Conservation (phyloP, 2,888 invertebrate genomes). For the Lissocephala sabroskyi region DNA sequence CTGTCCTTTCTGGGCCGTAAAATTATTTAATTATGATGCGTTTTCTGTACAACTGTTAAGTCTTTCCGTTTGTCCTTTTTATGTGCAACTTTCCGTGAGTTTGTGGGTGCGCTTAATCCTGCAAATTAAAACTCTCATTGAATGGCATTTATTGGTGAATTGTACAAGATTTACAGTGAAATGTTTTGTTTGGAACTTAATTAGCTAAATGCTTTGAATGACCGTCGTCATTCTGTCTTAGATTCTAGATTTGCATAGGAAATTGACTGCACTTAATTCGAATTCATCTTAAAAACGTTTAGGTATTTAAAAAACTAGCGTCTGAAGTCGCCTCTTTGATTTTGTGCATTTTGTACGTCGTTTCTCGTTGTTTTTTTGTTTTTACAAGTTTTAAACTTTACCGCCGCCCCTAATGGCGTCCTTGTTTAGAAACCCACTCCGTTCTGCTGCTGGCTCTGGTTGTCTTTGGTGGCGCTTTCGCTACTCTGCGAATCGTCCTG, state of each 20-base stretch:
- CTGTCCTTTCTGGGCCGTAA: no score
- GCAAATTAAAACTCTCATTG: no score
- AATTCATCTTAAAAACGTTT: no score
- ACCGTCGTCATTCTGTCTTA: background rate
- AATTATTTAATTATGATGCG: no score
- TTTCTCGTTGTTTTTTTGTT: constrained; percentile 14
- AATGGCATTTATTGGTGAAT: constrained; percentile 33
- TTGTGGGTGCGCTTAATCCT: no score
- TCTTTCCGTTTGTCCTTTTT: no score
- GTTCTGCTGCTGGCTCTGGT: no score
- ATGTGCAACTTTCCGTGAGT: no score
- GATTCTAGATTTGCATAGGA: constrained; percentile 39
- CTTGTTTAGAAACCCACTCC: background rate
- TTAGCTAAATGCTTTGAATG: background rate
- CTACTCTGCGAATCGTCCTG: constrained; percentile 26
- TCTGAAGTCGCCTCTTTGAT: constrained; percentile 59
- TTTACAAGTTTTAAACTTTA: constrained; percentile 53
- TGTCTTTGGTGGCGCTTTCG: no score
- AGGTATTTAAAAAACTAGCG: no score
- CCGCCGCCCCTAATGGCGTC: background rate
- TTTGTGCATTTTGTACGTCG: constrained; percentile 40
- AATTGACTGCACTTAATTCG: constrained; percentile 29
- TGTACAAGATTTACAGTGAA: constrained; percentile 1
- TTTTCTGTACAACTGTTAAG: no score
- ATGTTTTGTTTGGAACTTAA: background rate